Evolutionary conservation across 1,140 invertebrate species (phyloP), one percentile per base, ranked within the genome.

Genomic region (Trichomalopsis sarcophagae): DNA sequence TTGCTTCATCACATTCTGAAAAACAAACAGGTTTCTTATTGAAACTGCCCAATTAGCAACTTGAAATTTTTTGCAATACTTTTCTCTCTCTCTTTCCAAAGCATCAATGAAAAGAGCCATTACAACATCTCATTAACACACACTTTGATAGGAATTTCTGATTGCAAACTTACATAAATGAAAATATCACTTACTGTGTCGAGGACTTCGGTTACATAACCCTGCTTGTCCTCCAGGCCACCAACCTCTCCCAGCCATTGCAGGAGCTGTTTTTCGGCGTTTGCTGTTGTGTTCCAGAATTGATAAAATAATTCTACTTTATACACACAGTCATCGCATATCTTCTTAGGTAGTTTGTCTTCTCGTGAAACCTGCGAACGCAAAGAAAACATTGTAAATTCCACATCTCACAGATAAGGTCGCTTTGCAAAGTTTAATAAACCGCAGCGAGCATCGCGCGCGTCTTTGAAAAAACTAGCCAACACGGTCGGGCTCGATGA

Each of bases 331-430:
- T 93, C 93, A 87, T 94, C 93, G 88, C 95, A 95, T 91, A 95
- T 94, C 88, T 94, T 95, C 89, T 95, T 95, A 69, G 95, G 94
- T 90, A 95, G 91, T 90, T 94, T 94, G 86, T 95, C 94, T 87
- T 95, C 93, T 88, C 91, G 91, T 13, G 91, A 91, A 40, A 95
- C 92, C 95, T 95, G 89, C 36, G 93, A 82, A 88, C 62, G 74
- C 88, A 50, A 62, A 62, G 17, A 76, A 27, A 62, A 78, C 21
- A 55, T 44, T 44, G 10, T 62, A 55, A 55, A 62, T 62, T 62
- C 5, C 17, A 62, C 21, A 7, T 62, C 7, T n/a, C 6, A 62
- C 17, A 62, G 17, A 62, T 21, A 21, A 62, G 14, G n/a, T 7
- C n/a, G 55, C 50, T 17, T 55, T 55, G 13, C 17, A 55, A 55